Evolutionary conservation across 2,888 invertebrate species (phyloP), one percentile per base, ranked within the genome.

Genomic region (Callimorpha dominula): DNA sequence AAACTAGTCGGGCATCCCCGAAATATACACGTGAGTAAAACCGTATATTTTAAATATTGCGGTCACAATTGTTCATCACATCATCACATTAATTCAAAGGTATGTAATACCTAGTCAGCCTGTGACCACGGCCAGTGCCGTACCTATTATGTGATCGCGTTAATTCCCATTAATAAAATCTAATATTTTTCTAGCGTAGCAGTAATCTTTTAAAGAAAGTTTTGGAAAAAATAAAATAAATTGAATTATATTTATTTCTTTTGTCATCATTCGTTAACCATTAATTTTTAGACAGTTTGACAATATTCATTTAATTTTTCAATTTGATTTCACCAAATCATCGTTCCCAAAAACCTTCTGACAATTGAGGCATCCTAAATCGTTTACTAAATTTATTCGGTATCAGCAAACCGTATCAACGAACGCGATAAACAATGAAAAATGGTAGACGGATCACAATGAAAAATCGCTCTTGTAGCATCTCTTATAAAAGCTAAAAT

Each of bases 381-480:
- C 82, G 78, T 78, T 80, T 73, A 74, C 76, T 50, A 72, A 81
- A 83, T 83, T 74, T 84, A 83, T 81, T 81, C 76, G 57, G 65
- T 80, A 78, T 83, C 79, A 84, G 77, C 74, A 72, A 77, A 76
- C 73, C 81, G 77, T 81, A 83, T 82, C 82, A 79, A 76, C 75
- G 50, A 67, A 70, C 71, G 72, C 74, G 82, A 82, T 83, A 80
- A 78, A 84, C 78, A 84, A 81, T 83, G 83, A 84, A 81, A 84
- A 83, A 83, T 82, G 64, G 76, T 78, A 57, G 14, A 20, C 50
- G 12, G 14, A 62, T 60, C 11, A 66, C 76, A 81, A 66, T 12
- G 66, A 15, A 73, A 82, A 76, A 68, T 20, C 71, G 52, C 20
- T 69, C 66, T 73, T 82, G 70, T 57, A 0, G 0, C 46, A 46